A percentile compares a stretch with the other conserved stretches of the same genome.
These are phyloP conservation scores for Fregata magnificens DNA, from an alignment of 2,113 vertebrate species.

Conservation along the genomic window DNA sequence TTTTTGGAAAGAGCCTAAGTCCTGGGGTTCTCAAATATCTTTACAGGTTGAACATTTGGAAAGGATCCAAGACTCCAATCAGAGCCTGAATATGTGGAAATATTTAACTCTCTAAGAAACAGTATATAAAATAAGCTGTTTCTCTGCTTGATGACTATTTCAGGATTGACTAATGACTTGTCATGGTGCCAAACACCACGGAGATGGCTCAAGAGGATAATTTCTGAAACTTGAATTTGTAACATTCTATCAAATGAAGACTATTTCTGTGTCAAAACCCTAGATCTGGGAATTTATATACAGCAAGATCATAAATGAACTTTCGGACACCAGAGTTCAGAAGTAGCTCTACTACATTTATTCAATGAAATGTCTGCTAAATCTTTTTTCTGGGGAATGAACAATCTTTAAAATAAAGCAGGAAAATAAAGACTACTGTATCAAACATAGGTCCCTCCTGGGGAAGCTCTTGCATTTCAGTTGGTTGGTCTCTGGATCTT, in stretches of 20 bases:
- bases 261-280: slow-evolving; percentile 51
- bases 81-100: slow-evolving; percentile 64
- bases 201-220: slow-evolving; percentile 57
- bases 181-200: slow-evolving; percentile 56
- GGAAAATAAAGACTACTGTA: background rate
- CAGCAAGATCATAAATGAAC: slow-evolving; percentile 53
- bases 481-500: background rate
- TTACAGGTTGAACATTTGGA: slow-evolving; percentile 75
- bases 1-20: slow-evolving; percentile 62
- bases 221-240: slow-evolving; percentile 61
- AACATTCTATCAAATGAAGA: slow-evolving; percentile 53
- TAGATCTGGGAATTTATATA: slow-evolving; percentile 47
- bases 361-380: background rate
- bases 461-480: background rate
- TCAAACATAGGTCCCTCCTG: background rate
- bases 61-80: slow-evolving; percentile 70
- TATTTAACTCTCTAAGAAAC: slow-evolving; percentile 74
- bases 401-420: background rate
- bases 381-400: background rate
- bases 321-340: slow-evolving; percentile 18
- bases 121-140: slow-evolving; percentile 70
- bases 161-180: slow-evolving; percentile 72
- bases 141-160: slow-evolving; percentile 68
- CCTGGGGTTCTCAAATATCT: slow-evolving; percentile 73
- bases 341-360: background rate